These are phyloP conservation scores for Drosophila auraria DNA, from an alignment of 1,140 invertebrate genomes.

Conservation along the genomic window DNA sequence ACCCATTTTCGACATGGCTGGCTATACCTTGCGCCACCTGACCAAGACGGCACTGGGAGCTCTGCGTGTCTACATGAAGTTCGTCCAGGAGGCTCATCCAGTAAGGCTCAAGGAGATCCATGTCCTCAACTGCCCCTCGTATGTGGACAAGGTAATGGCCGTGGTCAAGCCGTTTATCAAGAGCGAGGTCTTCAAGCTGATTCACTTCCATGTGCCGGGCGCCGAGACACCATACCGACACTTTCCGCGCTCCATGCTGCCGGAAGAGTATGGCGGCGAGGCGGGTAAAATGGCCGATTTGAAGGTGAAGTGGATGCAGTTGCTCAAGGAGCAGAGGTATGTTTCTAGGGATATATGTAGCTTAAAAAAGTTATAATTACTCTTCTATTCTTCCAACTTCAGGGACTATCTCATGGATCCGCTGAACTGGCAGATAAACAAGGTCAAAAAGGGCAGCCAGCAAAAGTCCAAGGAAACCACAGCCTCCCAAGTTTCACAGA, in stretches of 20 bases:
- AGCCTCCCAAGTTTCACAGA: conserved; percentile 31
- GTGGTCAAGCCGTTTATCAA: conserved; percentile 89
- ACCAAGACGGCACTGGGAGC: conserved; percentile 88
- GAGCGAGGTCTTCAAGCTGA: conserved; percentile 87
- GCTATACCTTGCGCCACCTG: conserved; percentile 88
- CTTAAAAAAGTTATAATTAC: neutral
- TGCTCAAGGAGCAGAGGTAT: conserved; percentile 79
- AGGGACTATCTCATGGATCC: conserved; percentile 73
- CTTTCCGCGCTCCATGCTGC: conserved; percentile 88
- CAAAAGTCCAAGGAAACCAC: conserved; percentile 3
- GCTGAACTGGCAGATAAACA: conserved; percentile 67
- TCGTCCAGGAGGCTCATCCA: conserved; percentile 91
- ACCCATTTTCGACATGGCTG: conserved; percentile 89
- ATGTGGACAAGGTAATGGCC: conserved; percentile 88
- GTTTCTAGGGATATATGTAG: neutral
- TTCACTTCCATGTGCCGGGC: conserved; percentile 88
- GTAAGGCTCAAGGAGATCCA: conserved; percentile 91
- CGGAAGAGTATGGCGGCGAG: conserved; percentile 88
- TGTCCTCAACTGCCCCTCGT: conserved; percentile 88
- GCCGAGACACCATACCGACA: conserved; percentile 87
- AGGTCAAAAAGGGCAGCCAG: conserved; percentile 55
- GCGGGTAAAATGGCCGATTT: conserved; percentile 87
- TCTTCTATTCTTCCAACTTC: neutral
- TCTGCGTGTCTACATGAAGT: conserved; percentile 89
- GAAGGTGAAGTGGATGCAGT: conserved; percentile 86